Conservation (phyloP, 2,113 vertebrate genomes). For the Xerus inauris region DNA sequence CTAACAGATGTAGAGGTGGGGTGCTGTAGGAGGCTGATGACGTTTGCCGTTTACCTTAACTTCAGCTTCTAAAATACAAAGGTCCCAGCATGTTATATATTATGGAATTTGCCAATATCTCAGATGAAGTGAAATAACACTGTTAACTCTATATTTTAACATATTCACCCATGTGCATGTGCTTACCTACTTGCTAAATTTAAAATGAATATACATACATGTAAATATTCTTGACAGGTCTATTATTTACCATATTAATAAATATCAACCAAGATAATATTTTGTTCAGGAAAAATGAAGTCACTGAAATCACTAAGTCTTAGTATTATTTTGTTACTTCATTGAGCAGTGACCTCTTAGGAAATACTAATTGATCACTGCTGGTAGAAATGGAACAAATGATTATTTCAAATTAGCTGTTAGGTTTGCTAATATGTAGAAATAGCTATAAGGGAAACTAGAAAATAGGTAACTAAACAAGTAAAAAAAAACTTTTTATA, state of each 20-base stretch:
- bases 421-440: neutral
- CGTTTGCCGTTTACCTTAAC: conserved; percentile 15
- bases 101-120: neutral
- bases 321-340: neutral
- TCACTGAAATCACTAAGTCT: neutral
- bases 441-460: neutral
- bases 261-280: neutral
- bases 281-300: conserved; percentile 23
- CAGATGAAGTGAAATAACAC: neutral
- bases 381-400: neutral
- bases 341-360: neutral
- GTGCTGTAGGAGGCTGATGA: neutral
- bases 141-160: neutral
- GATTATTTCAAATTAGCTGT: neutral
- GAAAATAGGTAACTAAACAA: neutral
- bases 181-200: neutral
- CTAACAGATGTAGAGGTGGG: neutral
- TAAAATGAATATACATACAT: neutral
- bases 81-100: neutral
- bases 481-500: neutral
- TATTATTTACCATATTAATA: neutral
- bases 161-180: neutral
- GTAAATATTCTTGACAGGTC: neutral
- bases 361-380: neutral
- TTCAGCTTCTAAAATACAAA: neutral